These are phyloP conservation scores for Oncopodura yosiiana DNA, from an alignment of 1,140 invertebrate genomes.

Conservation along the genomic window DNA sequence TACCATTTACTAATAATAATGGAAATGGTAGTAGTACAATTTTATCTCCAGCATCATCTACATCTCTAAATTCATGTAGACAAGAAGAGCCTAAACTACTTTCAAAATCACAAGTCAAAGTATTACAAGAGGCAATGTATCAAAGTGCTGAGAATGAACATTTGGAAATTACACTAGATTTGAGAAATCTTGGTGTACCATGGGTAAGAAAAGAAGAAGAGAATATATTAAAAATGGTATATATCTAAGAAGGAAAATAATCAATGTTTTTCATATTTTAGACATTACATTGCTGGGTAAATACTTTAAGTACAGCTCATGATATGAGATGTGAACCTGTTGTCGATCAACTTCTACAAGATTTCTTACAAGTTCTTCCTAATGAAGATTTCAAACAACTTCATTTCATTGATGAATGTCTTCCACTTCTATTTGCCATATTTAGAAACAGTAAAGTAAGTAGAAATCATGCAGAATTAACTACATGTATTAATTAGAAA, in stretches of 20 bases:
- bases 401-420: constrained; percentile 71
- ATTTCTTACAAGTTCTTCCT: constrained; percentile 75
- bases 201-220: no score
- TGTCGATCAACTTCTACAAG: constrained; percentile 80
- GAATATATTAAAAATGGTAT: no score
- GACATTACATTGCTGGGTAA: constrained; percentile 81
- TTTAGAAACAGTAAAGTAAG: constrained; percentile 77
- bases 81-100: constrained; percentile 43
- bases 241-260: no score
- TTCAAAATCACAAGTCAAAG: constrained; percentile 70
- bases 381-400: constrained; percentile 69
- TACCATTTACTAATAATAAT: not conserved
- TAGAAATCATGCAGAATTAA: no score
- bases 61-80: constrained; percentile 38
- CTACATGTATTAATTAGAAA: not conserved
- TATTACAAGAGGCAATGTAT: constrained; percentile 84
- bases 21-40: not conserved
- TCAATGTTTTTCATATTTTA: no score
- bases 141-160: constrained; percentile 81
- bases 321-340: constrained; percentile 69
- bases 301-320: constrained; percentile 73
- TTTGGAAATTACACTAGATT: constrained; percentile 74
- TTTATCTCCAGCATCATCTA: not conserved
- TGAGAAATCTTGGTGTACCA: constrained; percentile 67
- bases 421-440: constrained; percentile 79